Evolutionary conservation across 2,113 vertebrate species (phyloP).

Genomic region (Upupa epops): DNA sequence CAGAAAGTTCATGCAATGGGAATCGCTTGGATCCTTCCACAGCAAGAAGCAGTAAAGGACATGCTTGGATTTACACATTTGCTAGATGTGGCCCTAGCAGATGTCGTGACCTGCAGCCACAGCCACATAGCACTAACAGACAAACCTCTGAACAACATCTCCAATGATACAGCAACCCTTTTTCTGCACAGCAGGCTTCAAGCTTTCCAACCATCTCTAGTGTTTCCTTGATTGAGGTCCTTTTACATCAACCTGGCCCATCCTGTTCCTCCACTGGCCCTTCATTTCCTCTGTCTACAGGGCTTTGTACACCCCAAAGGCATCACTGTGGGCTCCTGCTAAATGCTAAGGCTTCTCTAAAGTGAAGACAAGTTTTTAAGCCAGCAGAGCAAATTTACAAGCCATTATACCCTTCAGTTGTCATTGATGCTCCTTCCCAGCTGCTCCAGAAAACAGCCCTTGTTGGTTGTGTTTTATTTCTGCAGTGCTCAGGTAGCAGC

Average conservation of each 20-base stretch:
- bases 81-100: not conserved
- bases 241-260: not conserved
- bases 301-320: not conserved
- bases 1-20: not conserved
- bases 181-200: not conserved
- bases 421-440: not conserved
- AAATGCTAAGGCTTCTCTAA: not conserved
- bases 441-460: not conserved
- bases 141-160: not conserved
- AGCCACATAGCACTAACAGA: not conserved
- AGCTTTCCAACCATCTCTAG: not conserved
- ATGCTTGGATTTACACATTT: not conserved
- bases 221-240: not conserved
- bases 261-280: not conserved
- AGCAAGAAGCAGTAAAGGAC: not conserved
- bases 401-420: not conserved
- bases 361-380: not conserved
- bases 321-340: not conserved
- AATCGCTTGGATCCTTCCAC: not conserved
- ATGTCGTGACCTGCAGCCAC: not conserved
- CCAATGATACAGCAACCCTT: not conserved
- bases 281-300: not conserved
- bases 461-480: constrained; percentile 31
- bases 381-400: not conserved
- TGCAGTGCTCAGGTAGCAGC: constrained; percentile 25